Base-by-base conservation (phyloP, 2,888 invertebrate genomes). In the Lymantria monacha region DNA sequence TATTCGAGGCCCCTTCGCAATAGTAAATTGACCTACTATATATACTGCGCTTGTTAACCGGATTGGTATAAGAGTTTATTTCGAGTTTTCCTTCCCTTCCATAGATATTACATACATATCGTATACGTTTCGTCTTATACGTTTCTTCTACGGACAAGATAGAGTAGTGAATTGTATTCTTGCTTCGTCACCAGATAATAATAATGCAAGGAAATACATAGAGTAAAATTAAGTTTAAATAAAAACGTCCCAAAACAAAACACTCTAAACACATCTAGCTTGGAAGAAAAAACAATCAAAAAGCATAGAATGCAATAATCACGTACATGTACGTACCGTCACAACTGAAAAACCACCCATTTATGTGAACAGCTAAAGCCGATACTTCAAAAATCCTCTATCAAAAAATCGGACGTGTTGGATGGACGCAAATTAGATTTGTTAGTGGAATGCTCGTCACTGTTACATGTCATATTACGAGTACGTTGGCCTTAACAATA, bases 381-480 rank as follows among this genome's bases (percentile, higher is more conserved):
- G 49, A 40, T 77, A 69, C 83, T 86, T 72, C 75, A 82, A 79
- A 74, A 79, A 76, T 77, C 73, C 76, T 79, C 80, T 73, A 76
- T 86, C 87, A 87, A 85, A 85, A 79, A 79, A 76, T 74, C 67
- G 76, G 60, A 79, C 83, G 81, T 80, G 80, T 73, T 79, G 79
- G 10, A 77, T 77, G 73, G 80, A 76, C 68, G 71, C 75, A 86
- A 87, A 87, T 87, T 87, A 87, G 87, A 87, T 87, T 87, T 85
- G 87, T 87, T 87, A 87, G 85, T 65, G 72, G 59, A 67, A 61
- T 49, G 57, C 57, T 61, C 49, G 61, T 62, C 49, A 65, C 63
- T 57, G 62, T 65, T 58, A 57, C 58, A 56, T 61, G 66, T 62
- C 63, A 54, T 58, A 61, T 59, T 59, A 5, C 3, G 7, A 41